A percentile compares a stretch with the other conserved stretches of the same genome.
Evolutionary conservation across 2,113 vertebrate species (phyloP).

Genomic region (Tringa solitaria): DNA sequence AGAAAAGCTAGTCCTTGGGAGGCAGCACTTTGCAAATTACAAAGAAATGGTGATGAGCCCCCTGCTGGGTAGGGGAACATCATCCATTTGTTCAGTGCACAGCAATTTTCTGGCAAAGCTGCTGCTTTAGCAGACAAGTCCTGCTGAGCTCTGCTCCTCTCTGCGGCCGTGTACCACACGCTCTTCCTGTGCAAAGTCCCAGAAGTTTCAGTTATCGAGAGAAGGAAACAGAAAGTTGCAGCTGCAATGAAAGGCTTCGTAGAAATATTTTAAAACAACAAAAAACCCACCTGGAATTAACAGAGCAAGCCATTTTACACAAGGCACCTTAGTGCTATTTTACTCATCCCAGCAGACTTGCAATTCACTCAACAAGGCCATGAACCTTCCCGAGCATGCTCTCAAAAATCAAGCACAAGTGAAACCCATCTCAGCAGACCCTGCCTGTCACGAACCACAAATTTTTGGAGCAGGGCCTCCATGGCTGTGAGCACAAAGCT

Average conservation of each 20-base stretch:
- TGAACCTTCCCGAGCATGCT: rapidly evolving
- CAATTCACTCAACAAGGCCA: neutral
- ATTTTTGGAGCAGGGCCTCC: neutral
- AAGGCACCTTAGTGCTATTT: neutral
- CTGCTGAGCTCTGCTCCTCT: neutral
- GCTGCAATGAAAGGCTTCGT: neutral
- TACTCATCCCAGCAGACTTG: neutral
- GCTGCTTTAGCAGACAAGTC: neutral
- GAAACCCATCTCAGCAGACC: neutral
- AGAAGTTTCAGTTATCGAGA: neutral
- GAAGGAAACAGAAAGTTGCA: neutral
- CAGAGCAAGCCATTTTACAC: neutral
- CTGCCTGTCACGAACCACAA: neutral
- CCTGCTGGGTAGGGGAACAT: neutral
- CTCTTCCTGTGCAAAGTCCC: neutral
- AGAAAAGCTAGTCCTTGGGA: neutral
- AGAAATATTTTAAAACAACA: neutral
- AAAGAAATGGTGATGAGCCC: neutral
- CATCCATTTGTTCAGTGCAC: neutral
- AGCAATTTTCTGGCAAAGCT: neutral
- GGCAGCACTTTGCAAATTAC: neutral
- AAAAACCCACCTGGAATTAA: neutral
- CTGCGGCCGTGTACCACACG: rapidly evolving
- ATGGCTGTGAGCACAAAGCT: rapidly evolving
- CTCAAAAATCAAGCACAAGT: neutral